Evolutionary conservation across 2,888 invertebrate species (phyloP).

Genomic region (Macrosiphum euphorbiae): DNA sequence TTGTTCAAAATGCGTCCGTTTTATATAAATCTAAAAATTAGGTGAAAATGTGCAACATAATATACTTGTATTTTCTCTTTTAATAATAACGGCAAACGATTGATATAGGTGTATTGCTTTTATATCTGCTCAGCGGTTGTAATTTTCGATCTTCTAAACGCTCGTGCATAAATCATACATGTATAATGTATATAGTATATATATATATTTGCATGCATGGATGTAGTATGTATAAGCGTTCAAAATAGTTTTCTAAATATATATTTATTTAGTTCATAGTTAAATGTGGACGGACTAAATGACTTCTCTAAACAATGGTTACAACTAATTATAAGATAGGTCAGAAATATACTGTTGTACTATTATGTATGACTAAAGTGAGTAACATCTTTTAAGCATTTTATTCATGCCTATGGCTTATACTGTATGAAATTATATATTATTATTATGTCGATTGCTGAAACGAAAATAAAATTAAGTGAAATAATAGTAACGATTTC

Average conservation of each 20-base stretch:
- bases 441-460: background rate
- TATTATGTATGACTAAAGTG: background rate
- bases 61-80: background rate
- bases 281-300: constrained; percentile 1
- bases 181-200: background rate
- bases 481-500: background rate
- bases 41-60: background rate
- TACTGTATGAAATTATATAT: background rate
- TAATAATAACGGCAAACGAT: background rate
- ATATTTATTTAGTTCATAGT: background rate
- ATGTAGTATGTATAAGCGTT: constrained; percentile 3
- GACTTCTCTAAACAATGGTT: background rate
- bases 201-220: background rate
- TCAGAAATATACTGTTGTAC: background rate
- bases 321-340: background rate
- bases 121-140: background rate
- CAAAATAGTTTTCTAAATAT: constrained; percentile 16
- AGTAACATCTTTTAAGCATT: background rate
- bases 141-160: background rate
- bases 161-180: background rate
- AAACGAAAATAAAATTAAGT: background rate
- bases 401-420: background rate
- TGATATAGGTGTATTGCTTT: too few species aligned
- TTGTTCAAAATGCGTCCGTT: too few species aligned
- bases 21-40: background rate